Percentiles rank a stretch among this genome's conserved stretches.
Conservation (phyloP, 2,113 vertebrate species). For the Rana temporaria region DNA sequence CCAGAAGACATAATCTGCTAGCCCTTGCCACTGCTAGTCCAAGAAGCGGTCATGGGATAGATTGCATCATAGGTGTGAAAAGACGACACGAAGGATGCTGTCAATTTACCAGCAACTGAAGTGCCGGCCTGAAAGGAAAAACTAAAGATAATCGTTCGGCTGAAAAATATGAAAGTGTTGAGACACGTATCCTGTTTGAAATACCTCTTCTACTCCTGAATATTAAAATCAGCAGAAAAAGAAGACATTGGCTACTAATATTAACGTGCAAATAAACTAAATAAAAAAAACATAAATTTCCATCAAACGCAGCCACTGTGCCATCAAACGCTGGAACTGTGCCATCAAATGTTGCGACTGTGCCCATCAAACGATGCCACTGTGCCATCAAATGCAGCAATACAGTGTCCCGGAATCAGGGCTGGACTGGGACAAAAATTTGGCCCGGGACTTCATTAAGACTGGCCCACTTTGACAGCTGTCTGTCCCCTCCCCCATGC, state of each 20-base stretch:
- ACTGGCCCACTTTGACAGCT: no score
- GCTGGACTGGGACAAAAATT: no score
- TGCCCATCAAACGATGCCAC: no score
- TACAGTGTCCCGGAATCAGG: no score
- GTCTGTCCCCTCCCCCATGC: no score
- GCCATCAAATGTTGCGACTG: no score
- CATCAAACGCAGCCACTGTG: no score
- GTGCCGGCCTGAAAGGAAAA: neutral
- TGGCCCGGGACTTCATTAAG: no score
- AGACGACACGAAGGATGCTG: neutral
- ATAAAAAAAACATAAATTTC: no score
- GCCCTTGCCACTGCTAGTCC: neutral
- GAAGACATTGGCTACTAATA: slow-evolving; percentile 12
- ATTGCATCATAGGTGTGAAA: slow-evolving; percentile 1
- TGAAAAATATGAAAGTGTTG: slow-evolving; percentile 37
- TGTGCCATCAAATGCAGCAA: no score
- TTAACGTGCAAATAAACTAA: neutral
- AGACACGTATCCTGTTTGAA: slow-evolving; percentile 31
- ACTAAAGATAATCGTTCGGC: slow-evolving; percentile 8
- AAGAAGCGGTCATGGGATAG: neutral
- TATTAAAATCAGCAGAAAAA: slow-evolving; percentile 18
- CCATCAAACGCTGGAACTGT: no score
- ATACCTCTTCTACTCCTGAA: neutral
- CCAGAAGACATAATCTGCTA: no score
- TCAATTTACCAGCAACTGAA: neutral